Evolutionary conservation across 2,113 vertebrate genomes (phyloP).

Genomic region (Litocranius walleri): DNA sequence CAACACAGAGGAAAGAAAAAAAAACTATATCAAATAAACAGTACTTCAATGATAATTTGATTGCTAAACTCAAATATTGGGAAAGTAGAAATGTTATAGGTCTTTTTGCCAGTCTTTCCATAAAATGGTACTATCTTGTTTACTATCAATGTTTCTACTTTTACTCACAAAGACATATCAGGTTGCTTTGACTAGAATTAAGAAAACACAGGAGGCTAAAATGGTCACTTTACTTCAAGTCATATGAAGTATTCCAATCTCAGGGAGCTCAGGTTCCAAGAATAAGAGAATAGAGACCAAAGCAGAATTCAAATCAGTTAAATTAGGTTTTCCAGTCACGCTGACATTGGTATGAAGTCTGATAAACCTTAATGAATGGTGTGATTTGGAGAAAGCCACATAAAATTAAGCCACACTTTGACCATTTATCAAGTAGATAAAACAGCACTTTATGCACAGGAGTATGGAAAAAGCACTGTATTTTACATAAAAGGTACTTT

Average conservation of each 20-base stretch:
- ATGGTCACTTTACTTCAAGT: not conserved
- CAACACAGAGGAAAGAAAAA: not conserved
- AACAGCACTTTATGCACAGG: not conserved
- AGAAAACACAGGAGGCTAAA: not conserved
- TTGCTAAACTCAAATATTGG: not conserved
- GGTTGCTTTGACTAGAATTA: not conserved
- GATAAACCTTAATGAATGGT: not conserved
- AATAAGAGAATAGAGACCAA: not conserved
- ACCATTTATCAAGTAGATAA: not conserved
- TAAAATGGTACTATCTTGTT: rapidly evolving
- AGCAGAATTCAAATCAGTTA: not conserved
- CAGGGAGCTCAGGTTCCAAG: not conserved
- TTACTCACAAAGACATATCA: not conserved
- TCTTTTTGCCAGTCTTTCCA: not conserved
- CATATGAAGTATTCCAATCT: not conserved
- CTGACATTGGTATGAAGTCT: not conserved
- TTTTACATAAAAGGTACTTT: not conserved
- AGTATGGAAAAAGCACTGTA: not conserved
- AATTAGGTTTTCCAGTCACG: not conserved
- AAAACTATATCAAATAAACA: not conserved
- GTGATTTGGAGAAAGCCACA: not conserved
- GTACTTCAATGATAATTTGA: too few species aligned
- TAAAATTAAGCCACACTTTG: not conserved
- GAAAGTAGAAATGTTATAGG: not conserved
- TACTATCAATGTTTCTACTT: not conserved